phyloP scores from a whole-genome alignment of 2,797 vertebrate species.

The Leptoclinus maculatus region DNA sequence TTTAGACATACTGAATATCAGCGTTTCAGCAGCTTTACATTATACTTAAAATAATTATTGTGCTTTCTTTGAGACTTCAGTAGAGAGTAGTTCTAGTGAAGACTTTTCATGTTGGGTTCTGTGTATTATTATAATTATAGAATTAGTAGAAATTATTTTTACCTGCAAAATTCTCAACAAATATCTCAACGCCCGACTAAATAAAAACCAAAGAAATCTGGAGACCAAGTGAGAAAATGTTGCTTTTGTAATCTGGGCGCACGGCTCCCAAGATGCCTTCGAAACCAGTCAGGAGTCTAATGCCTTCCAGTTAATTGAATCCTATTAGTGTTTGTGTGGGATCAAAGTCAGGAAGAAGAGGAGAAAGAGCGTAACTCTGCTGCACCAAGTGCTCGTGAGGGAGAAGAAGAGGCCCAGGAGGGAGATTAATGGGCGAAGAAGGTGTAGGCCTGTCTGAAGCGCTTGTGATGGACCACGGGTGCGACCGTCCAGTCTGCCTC shows the following conservation, averaged over 20 bases:
- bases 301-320: slow-evolving; percentile 50
- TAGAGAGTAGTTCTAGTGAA: background rate
- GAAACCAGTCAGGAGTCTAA: slow-evolving; percentile 26
- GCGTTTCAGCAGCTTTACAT: background rate
- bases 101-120: background rate
- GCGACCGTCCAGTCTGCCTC: slow-evolving; percentile 32
- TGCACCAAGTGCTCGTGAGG: slow-evolving; percentile 34
- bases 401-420: slow-evolving; percentile 48
- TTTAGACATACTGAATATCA: background rate
- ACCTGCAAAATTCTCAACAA: too few relatives aligned
- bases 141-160: too few relatives aligned
- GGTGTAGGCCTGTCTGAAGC: slow-evolving; percentile 38
- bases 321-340: slow-evolving; percentile 47
- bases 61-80: background rate
- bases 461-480: slow-evolving; percentile 41
- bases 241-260: slow-evolving; percentile 4
- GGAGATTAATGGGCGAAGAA: slow-evolving; percentile 56
- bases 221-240: background rate
- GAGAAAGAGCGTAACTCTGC: slow-evolving; percentile 45
- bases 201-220: background rate
- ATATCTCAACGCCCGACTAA: too few relatives aligned
- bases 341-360: slow-evolving; percentile 47
- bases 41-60: background rate
- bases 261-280: background rate
- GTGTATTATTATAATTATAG: background rate